Evolutionary conservation across 2,888 invertebrate genomes (phyloP).

Genomic region (Cylindroiulus punctatus): DNA sequence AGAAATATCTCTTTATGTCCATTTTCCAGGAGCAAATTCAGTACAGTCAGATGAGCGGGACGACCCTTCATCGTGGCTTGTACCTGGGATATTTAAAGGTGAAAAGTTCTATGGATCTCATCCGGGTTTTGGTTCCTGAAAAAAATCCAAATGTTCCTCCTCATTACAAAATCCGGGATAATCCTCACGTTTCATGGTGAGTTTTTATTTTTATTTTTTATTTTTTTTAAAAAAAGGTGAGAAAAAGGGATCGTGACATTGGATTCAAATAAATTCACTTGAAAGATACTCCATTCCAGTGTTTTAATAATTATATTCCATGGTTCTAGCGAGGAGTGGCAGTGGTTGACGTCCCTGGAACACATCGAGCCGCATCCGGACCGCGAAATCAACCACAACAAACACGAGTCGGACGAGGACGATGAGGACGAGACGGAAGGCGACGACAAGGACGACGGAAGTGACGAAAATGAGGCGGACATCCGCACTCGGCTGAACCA

Average conservation of each 20-base stretch:
- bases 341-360: slow-evolving; percentile 76
- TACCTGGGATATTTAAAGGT: slow-evolving; percentile 97
- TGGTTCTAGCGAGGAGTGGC: slow-evolving; percentile 89
- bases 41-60: slow-evolving; percentile 82
- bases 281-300: not conserved
- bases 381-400: not conserved
- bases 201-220: not conserved
- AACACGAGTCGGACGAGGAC: not conserved
- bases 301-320: not conserved
- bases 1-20: slow-evolving; percentile 54
- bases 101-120: slow-evolving; percentile 93
- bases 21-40: slow-evolving; percentile 70
- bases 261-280: too few relatives aligned
- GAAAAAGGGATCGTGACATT: too few relatives aligned
- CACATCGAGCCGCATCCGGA: slow-evolving; percentile 1
- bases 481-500: slow-evolving; percentile 57
- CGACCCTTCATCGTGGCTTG: slow-evolving; percentile 84
- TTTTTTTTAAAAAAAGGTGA: too few relatives aligned
- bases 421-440: not conserved
- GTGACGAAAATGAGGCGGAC: slow-evolving; percentile 54
- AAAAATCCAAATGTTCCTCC: slow-evolving; percentile 95
- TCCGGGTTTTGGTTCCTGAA: slow-evolving; percentile 90
- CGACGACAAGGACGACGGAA: slow-evolving; percentile 42
- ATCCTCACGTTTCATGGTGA: slow-evolving; percentile 95
- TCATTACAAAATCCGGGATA: slow-evolving; percentile 90